Base-by-base conservation (phyloP, 2,888 invertebrate species). In the Eulithis testata region DNA sequence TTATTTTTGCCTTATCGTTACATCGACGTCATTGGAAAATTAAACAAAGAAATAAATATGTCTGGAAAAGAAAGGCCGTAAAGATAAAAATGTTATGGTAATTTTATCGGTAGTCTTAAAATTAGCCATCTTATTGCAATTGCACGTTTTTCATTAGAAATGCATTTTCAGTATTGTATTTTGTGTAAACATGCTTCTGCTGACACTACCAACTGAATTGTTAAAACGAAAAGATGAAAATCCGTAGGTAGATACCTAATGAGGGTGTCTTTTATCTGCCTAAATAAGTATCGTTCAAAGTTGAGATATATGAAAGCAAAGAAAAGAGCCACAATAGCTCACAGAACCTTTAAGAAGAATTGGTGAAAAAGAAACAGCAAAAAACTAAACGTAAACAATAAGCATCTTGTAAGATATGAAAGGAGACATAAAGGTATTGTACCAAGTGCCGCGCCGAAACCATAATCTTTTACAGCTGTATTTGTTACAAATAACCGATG, bases 401-500 rank as follows among this genome's bases (percentile, higher is more conserved):
- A 66, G 11, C 47, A 44, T 12, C 6, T 5, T 6, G 31, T 5
- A 31, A 40, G 8, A 40, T 53, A 55, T 40, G 50, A 27, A 60
- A 60, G 37, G 21, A 63, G 21, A 64, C 47, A 56, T 65, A 68
- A 68, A 59, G 47, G 59, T 64, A 60, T 66, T 64, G 65, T 65
- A 61, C 66, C 63, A 60, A 67, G 63, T 63, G 57, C 44, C 62
- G 68, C 70, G 68, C 66, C 54, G 62, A 60, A 68, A 58, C 63
- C 74, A 68, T 68, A 70, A 68, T 67, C 65, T 70, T 70, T 63
- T 60, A 69, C 60, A 55, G 59, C 50, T 68, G 65, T 69, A 70
- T 78, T 80, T 77, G 77, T 80, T 72, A 77, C 76, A 74, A 79
- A 76, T 73, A 72, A 67, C 72, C 74, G 63, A 67, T 71, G 73